Base-by-base conservation (phyloP, 2,113 vertebrate species). In the Sterna hirundo region DNA sequence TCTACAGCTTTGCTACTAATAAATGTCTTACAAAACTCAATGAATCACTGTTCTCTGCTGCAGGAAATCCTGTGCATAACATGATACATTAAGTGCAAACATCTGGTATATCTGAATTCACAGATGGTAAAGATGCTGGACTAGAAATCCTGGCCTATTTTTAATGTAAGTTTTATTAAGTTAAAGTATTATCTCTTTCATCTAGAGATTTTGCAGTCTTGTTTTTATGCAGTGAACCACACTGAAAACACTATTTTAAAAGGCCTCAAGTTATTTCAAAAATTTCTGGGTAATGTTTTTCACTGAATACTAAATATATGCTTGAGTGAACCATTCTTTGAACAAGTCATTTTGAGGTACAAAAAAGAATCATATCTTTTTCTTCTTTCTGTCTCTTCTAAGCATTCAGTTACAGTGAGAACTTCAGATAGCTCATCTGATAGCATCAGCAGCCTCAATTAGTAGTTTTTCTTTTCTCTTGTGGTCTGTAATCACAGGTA, bases 161-260 rank as follows among this genome's bases (percentile, higher is more conserved):
- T 94, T 95, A 90, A 92, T 84, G 40, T 38, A 83, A 76, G 58
- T 88, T 97, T 92, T 81, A 82, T 94, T 80, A 86, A 94, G 49
- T 91, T 94, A 60, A 95, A 96, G 22, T 69, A 83, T 82, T 84
- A 42, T 38, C 16, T 84, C 38, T 93, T 61, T 84, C 42, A 95
- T 82, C 42, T 70, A 71, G 69, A 79, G 30, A 69, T 76, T 87
- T 76, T 95, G 26, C 15, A 26, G 7, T 7, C 91, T 88, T 52
- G 21, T 69, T 80, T 54, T 81, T 58, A 65, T n/a, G 36, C 62
- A 58, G 32, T 86, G 75, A 93, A 79, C 25, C 44, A 90, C 14
- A 57, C 23, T 52, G 74, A 94, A 96, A 96, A 78, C 62, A 64
- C n/a, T 76, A 40, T 96, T 96, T 79, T 52, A 68, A 93, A 91